These are phyloP conservation scores for Ophthalmolycus amberensis DNA, from an alignment of 2,113 vertebrate species.

Conservation along the genomic window DNA sequence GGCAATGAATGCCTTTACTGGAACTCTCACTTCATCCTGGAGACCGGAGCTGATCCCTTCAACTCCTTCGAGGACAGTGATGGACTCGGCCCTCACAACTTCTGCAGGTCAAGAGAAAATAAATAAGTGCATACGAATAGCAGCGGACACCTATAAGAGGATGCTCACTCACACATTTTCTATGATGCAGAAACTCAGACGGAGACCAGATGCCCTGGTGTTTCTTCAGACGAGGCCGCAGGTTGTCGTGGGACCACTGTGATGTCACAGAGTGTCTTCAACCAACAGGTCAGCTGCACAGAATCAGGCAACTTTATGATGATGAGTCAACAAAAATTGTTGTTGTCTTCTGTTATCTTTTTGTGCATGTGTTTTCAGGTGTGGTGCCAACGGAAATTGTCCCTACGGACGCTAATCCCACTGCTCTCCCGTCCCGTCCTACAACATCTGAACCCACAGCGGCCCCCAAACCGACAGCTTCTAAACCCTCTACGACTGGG, in stretches of 20 bases:
- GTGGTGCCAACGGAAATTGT: slow-evolving; percentile 2
- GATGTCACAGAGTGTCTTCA: slow-evolving; percentile 69
- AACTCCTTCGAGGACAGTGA: slow-evolving; percentile 49
- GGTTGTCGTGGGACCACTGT: slow-evolving; percentile 80
- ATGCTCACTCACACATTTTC: slow-evolving; percentile 7
- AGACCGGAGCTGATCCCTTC: slow-evolving; percentile 65
- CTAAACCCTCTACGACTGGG: background rate
- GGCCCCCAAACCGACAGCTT: background rate
- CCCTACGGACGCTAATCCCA: background rate
- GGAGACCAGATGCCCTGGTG: slow-evolving; percentile 83
- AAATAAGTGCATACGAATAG: background rate
- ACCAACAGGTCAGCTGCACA: slow-evolving; percentile 59
- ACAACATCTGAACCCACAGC: background rate
- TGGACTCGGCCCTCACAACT: slow-evolving; percentile 82
- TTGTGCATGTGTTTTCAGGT: slow-evolving; percentile 51
- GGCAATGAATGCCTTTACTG: slow-evolving; percentile 81
- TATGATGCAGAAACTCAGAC: slow-evolving; percentile 80
- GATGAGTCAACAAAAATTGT: background rate
- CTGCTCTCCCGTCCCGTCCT: background rate
- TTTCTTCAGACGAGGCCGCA: slow-evolving; percentile 69
- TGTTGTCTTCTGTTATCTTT: background rate
- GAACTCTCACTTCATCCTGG: slow-evolving; percentile 82
- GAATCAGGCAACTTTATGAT: background rate
- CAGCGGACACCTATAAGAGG: background rate
- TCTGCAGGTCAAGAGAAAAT: slow-evolving; percentile 78